Conservation (phyloP, 2,888 invertebrate species). For the Aphidius colemani region DNA sequence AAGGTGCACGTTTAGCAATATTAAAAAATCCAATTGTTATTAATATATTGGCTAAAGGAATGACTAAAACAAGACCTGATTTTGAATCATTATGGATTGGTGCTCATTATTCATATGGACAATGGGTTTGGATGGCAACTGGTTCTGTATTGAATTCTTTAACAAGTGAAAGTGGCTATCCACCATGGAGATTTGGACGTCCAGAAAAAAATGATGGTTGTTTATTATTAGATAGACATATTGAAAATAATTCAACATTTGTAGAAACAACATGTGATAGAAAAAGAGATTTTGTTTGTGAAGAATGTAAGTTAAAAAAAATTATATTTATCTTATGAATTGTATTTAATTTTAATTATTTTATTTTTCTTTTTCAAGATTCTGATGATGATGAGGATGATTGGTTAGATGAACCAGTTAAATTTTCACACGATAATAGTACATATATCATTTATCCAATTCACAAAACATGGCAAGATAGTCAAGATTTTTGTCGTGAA, state of each 20-base stretch:
- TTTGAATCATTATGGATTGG: conserved; percentile 65
- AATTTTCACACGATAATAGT: conserved; percentile 38
- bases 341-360: neutral
- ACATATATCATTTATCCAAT: conserved; percentile 43
- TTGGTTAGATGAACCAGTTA: conserved; percentile 42
- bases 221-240: conserved; percentile 62
- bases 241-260: conserved; percentile 59
- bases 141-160: conserved; percentile 60
- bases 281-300: conserved; percentile 64
- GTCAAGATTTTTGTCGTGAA: conserved; percentile 37
- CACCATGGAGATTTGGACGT: conserved; percentile 41
- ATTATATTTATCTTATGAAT: conserved; percentile 9
- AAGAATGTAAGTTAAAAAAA: conserved; percentile 43
- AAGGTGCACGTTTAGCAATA: conserved; percentile 62
- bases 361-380: conserved; percentile 32
- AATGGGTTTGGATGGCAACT: conserved; percentile 62
- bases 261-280: conserved; percentile 63
- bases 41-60: conserved; percentile 37
- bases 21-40: conserved; percentile 60
- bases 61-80: conserved; percentile 43
- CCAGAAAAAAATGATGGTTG: conserved; percentile 57
- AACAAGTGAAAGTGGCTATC: conserved; percentile 42
- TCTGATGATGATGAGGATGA: conserved; percentile 39
- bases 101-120: conserved; percentile 58
- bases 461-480: conserved; percentile 44